Percentiles rank a stretch among this genome's conserved stretches.
These are phyloP conservation scores for Grapholita molesta DNA, from an alignment of 1,140 invertebrate species.

Conservation along the genomic window DNA sequence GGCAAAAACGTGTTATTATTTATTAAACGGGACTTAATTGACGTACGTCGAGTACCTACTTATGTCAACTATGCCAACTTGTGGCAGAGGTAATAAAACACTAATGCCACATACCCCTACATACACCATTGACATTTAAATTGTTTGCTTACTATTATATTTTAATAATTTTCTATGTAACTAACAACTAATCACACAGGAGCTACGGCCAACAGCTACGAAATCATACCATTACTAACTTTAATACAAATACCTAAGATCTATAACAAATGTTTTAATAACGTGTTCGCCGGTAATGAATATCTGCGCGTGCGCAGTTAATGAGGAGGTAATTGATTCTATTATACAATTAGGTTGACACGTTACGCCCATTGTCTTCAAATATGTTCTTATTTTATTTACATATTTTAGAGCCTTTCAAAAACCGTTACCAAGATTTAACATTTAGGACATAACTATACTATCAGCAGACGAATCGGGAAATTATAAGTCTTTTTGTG, in stretches of 20 bases:
- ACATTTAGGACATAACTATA: too few relatives aligned
- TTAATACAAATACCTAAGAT: neutral
- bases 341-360: neutral
- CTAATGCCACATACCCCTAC: neutral
- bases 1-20: too few relatives aligned
- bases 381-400: neutral
- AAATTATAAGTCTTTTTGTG: too few relatives aligned
- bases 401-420: neutral
- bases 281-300: neutral
- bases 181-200: neutral
- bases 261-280: neutral
- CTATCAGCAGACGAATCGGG: too few relatives aligned
- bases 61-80: too few relatives aligned
- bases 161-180: neutral
- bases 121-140: neutral
- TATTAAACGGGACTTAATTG: too few relatives aligned
- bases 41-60: too few relatives aligned
- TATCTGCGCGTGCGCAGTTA: neutral
- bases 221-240: neutral
- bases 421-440: neutral
- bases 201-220: neutral
- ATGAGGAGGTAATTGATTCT: neutral
- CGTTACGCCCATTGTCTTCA: neutral
- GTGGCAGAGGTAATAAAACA: too few relatives aligned
- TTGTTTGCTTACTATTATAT: neutral